Percentiles rank a stretch among this genome's conserved stretches.
Evolutionary conservation across 2,113 vertebrate species (phyloP).

Genomic region (Cercopithecus mona): DNA sequence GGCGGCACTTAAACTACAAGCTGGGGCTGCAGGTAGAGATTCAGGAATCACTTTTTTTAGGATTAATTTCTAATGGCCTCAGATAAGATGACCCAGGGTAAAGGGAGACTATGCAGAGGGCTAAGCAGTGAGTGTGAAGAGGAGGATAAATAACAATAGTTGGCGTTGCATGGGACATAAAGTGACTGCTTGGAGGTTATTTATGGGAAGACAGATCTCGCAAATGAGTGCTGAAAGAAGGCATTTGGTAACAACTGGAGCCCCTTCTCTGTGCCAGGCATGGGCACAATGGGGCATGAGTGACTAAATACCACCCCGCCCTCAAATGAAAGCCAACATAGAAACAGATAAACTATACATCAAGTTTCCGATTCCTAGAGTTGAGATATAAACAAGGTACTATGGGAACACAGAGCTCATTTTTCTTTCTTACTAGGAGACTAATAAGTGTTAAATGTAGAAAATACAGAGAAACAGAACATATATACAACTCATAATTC

Average conservation of each 20-base stretch:
- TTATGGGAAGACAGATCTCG: not conserved
- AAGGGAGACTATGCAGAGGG: not conserved
- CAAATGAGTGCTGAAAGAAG: not conserved
- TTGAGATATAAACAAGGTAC: not conserved
- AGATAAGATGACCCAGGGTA: not conserved
- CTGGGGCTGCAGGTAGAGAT: not conserved
- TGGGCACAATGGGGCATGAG: not conserved
- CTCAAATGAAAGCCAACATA: not conserved
- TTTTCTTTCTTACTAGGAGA: not conserved
- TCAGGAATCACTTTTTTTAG: not conserved
- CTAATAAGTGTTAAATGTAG: not conserved
- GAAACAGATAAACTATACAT: not conserved
- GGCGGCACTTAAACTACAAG: not conserved
- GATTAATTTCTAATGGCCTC: not conserved
- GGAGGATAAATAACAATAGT: not conserved
- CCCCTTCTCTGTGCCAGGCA: not conserved
- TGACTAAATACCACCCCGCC: not conserved
- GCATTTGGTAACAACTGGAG: not conserved
- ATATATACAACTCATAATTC: not conserved
- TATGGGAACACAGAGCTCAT: not conserved
- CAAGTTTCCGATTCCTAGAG: not conserved
- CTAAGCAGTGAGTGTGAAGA: not conserved
- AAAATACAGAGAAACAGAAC: not conserved
- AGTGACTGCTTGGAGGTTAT: not conserved
- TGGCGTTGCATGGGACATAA: not conserved